phyloP scores from a whole-genome alignment of 2,888 invertebrate genomes.

The Eupithecia subfuscata region DNA sequence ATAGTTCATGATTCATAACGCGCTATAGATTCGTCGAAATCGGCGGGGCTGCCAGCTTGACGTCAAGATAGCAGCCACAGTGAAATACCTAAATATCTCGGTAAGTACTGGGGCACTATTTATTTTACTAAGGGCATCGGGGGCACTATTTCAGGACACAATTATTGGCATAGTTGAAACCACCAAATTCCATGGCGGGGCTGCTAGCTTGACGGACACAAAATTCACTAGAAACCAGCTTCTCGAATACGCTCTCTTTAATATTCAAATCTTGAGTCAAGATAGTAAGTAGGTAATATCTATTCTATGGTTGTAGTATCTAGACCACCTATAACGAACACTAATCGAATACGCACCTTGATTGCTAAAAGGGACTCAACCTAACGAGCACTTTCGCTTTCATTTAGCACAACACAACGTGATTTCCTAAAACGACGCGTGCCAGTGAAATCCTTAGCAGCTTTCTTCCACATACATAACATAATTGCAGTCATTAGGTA shows the following conservation, averaged over 20 bases:
- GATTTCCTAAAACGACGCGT: constrained; percentile 14
- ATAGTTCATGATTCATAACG: too few species aligned
- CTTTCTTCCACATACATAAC: constrained; percentile 21
- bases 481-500: constrained; percentile 47
- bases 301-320: background rate
- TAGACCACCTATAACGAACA: background rate
- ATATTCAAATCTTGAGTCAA: background rate
- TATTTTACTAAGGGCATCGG: too few species aligned
- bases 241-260: background rate
- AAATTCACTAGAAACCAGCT: too few species aligned
- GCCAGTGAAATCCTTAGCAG: constrained; percentile 9
- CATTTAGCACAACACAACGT: constrained; percentile 4
- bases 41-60: too few species aligned
- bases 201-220: too few species aligned
- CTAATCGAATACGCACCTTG: constrained; percentile 1
- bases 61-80: too few species aligned
- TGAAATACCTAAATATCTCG: too few species aligned
- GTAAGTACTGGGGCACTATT: too few species aligned
- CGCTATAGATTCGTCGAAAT: too few species aligned
- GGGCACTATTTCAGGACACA: too few species aligned
- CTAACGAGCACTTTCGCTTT: constrained; percentile 10
- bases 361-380: background rate
- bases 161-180: too few species aligned
- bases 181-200: too few species aligned
- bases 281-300: background rate